Percentiles rank a stretch among this genome's conserved stretches.
Conservation (phyloP, 2,888 invertebrate species). For the Actias luna region DNA sequence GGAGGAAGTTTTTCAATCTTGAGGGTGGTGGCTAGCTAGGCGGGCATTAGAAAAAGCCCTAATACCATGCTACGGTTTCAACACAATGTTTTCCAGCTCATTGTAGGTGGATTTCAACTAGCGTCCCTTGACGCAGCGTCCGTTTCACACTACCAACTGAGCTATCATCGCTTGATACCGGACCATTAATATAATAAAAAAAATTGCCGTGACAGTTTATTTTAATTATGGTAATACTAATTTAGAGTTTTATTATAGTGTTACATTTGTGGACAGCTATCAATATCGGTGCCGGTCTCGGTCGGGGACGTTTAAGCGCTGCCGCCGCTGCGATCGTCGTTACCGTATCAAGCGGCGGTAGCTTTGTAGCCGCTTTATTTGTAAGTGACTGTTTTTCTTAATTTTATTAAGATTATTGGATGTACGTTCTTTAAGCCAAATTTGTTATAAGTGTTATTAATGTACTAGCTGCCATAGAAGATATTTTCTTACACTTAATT, state of each 20-base stretch:
- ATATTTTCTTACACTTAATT: no score
- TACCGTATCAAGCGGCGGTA: conserved; percentile 33
- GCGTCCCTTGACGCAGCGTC: no score
- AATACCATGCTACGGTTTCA: no score
- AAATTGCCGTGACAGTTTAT: neutral
- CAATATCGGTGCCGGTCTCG: conserved; percentile 46
- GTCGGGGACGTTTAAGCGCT: conserved; percentile 48
- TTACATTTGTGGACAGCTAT: conserved; percentile 25
- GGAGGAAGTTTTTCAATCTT: no score
- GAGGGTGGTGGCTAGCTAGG: no score
- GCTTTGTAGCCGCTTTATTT: neutral
- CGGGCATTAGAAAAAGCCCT: no score
- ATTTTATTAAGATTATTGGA: neutral
- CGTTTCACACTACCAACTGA: no score
- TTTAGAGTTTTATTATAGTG: conserved; percentile 5
- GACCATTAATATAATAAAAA: no score
- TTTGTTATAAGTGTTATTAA: neutral
- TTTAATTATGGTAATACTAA: neutral
- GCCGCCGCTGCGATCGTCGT: conserved; percentile 45
- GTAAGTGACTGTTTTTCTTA: neutral
- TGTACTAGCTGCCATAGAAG: no score
- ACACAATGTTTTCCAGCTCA: no score
- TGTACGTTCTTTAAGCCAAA: neutral
- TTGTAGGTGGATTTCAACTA: no score
- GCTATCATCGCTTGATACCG: no score